Conservation (phyloP, 2,113 vertebrate species). For the Octodon degus region DNA sequence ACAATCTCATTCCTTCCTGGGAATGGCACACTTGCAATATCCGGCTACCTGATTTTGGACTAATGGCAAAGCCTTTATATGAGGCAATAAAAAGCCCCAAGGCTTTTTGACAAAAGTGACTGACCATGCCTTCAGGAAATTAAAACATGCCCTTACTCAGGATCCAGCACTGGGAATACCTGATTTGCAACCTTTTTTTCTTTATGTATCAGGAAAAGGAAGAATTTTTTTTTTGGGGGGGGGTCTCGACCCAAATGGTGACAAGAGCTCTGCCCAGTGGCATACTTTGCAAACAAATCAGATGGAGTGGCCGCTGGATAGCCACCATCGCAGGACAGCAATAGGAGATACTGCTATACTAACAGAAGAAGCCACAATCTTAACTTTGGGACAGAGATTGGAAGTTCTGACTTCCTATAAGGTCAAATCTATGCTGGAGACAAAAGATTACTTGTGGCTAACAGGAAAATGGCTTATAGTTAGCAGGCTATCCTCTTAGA, state of each 20-base stretch:
- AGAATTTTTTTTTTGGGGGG: neutral
- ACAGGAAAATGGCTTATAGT: too few species aligned
- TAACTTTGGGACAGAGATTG: too few species aligned
- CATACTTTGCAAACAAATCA: neutral
- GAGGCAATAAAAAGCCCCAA: neutral
- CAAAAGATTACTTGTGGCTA: too few species aligned
- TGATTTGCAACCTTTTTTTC: neutral
- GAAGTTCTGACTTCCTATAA: too few species aligned
- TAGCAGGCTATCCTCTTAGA: too few species aligned
- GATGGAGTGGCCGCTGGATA: neutral
- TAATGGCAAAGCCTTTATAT: neutral
- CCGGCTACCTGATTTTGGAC: neutral
- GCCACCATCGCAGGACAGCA: neutral
- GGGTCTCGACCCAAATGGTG: neutral
- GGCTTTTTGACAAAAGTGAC: neutral
- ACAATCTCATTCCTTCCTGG: neutral
- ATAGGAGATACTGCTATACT: too few species aligned
- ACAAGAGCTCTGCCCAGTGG: neutral
- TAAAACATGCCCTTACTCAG: neutral
- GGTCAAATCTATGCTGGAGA: too few species aligned
- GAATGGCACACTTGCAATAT: neutral
- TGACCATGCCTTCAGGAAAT: neutral
- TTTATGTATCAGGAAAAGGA: neutral
- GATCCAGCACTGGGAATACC: neutral
- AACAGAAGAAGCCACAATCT: neutral